phyloP scores from a whole-genome alignment of 2,888 invertebrate species.

The Isotomurus palustris region DNA sequence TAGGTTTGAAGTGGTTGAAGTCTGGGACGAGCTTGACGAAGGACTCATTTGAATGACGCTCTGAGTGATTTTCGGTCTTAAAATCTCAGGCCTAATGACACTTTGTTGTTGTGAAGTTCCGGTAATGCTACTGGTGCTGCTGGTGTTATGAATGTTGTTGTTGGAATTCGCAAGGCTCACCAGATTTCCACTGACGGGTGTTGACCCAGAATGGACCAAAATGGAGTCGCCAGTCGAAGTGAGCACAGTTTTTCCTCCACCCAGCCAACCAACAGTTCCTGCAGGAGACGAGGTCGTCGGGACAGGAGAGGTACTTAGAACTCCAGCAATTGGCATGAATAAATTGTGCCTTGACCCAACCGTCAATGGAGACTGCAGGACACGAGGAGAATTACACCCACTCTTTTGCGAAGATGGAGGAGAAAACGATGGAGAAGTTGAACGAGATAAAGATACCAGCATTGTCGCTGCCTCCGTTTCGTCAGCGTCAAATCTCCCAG shows the following conservation, averaged over 20 bases:
- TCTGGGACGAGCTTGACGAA: not conserved
- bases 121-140: constrained; percentile 22
- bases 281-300: constrained; percentile 40
- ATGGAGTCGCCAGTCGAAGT: constrained; percentile 18
- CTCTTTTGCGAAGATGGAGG: constrained; percentile 59
- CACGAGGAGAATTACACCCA: constrained; percentile 64
- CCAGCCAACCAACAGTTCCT: constrained; percentile 38
- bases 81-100: constrained; percentile 76
- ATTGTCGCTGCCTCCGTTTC: constrained; percentile 96
- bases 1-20: not conserved
- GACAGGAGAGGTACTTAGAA: constrained; percentile 42
- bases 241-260: too few relatives aligned
- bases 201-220: not conserved
- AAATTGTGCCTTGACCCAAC: constrained; percentile 76
- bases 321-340: constrained; percentile 79
- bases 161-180: too few relatives aligned
- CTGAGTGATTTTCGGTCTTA: constrained; percentile 28
- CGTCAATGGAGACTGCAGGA: constrained; percentile 63
- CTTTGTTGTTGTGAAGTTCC: too few relatives aligned
- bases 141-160: constrained; percentile 29
- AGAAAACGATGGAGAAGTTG: constrained; percentile 83
- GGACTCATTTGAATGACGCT: constrained; percentile 4
- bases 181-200: too few relatives aligned
- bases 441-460: constrained; percentile 76
- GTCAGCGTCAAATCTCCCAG: constrained; percentile 83